Evolutionary conservation across 2,888 invertebrate genomes (phyloP).

Genomic region (Megamerina dolium): DNA sequence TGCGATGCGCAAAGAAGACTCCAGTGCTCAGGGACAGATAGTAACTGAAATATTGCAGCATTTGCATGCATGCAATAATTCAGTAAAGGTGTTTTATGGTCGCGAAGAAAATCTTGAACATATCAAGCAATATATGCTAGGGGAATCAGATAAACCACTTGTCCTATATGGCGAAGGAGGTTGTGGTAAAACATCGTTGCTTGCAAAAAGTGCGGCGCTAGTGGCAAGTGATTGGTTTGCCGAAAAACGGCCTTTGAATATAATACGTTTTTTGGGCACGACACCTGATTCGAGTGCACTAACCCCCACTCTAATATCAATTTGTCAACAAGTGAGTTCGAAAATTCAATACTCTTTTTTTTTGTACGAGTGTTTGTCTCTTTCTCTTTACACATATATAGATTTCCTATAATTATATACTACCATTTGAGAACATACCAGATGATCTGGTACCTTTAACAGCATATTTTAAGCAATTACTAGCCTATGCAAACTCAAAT

Average conservation of each 20-base stretch:
- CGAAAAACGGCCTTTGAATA: constrained; percentile 72
- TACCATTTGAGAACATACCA: constrained; percentile 89
- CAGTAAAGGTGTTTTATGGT: constrained; percentile 89
- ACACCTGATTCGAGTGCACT: constrained; percentile 95
- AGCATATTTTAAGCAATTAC: constrained; percentile 89
- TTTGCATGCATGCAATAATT: constrained; percentile 91
- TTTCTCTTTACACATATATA: constrained; percentile 34
- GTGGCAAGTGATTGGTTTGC: constrained; percentile 69
- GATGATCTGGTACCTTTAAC: constrained; percentile 93
- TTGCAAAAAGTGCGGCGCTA: constrained; percentile 85
- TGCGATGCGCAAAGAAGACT: constrained; percentile 94
- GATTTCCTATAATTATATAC: constrained; percentile 87
- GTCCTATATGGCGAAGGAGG: constrained; percentile 93
- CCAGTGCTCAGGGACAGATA: constrained; percentile 87
- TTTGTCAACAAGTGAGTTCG: constrained; percentile 79
- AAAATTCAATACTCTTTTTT: neutral
- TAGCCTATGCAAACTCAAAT: constrained; percentile 72
- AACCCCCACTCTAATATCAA: constrained; percentile 88
- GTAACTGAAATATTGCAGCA: constrained; percentile 92
- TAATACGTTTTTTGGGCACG: constrained; percentile 90
- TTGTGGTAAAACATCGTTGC: constrained; percentile 93
- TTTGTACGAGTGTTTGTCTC: neutral
- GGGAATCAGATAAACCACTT: constrained; percentile 78
- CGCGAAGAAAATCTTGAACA: constrained; percentile 77
- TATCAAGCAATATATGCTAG: constrained; percentile 77